Percentiles rank a stretch among this genome's conserved stretches.
phyloP scores from a whole-genome alignment of 2,888 invertebrate genomes.

The Nemotelus pantherinus region DNA sequence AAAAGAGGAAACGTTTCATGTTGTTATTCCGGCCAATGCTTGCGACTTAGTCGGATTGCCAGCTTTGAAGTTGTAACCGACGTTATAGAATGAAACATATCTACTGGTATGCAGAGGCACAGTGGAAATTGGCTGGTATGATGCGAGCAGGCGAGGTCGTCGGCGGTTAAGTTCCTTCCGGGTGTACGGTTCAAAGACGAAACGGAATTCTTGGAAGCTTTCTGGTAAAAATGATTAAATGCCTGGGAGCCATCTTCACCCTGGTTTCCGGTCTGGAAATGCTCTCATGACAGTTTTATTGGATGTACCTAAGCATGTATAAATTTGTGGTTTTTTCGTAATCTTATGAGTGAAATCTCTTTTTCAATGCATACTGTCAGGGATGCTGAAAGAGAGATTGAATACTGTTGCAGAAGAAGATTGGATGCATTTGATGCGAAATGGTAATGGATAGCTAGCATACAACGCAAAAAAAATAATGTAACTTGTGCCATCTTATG shows the following conservation, averaged over 20 bases:
- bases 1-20: constrained; percentile 43
- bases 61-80: constrained; percentile 9
- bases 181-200: background rate
- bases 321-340: constrained; percentile 23
- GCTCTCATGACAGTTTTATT: constrained; percentile 18
- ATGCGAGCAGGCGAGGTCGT: background rate
- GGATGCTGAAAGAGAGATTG: no score
- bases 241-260: background rate
- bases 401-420: no score
- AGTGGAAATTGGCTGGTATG: background rate
- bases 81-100: background rate
- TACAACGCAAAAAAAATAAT: no score
- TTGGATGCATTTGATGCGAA: no score
- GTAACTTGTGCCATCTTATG: no score
- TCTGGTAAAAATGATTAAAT: constrained; percentile 37
- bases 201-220: constrained; percentile 9
- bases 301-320: constrained; percentile 28
- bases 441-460: no score
- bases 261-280: constrained; percentile 7
- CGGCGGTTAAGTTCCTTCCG: background rate
- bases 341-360: constrained; percentile 9
- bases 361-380: background rate
- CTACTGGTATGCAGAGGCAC: background rate
- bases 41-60: background rate
- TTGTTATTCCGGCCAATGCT: constrained; percentile 33